Evolutionary conservation across 2,797 vertebrate genomes (phyloP).

Genomic region (Sorex maritimensis): DNA sequence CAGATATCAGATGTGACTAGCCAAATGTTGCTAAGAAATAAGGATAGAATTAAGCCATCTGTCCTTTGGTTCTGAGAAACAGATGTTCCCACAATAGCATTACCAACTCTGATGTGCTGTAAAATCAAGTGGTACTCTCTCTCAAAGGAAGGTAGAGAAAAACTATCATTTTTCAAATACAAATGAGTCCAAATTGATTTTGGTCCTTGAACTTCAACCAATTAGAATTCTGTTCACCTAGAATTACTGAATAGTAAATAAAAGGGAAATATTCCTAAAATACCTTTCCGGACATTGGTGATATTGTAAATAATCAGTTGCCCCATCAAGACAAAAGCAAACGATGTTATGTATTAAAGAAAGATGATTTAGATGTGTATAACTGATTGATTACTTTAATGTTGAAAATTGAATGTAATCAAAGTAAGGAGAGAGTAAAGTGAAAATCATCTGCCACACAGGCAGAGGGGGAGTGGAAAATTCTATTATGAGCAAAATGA

Average conservation of each 20-base stretch:
- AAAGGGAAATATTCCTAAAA: conserved; percentile 25
- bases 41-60: not conserved
- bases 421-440: too few relatives aligned
- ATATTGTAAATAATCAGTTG: conserved; percentile 41
- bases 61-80: conserved; percentile 39
- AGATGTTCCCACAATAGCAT: not conserved
- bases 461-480: not conserved
- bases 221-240: not conserved
- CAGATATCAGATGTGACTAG: not conserved
- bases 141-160: not conserved
- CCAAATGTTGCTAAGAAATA: conserved; percentile 11
- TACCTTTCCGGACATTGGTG: conserved; percentile 16
- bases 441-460: too few relatives aligned
- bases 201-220: not conserved
- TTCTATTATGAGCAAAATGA: conserved; percentile 34
- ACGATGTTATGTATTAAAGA: conserved; percentile 22
- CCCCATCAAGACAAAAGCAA: conserved; percentile 3
- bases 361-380: conserved; percentile 14
- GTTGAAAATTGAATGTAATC: too few relatives aligned
- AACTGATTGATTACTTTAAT: conserved; percentile 4
- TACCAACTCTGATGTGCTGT: conserved; percentile 16
- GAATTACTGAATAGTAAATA: conserved; percentile 4
- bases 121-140: not conserved
- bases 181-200: conserved; percentile 15
- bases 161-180: conserved; percentile 54